These are phyloP conservation scores for Sturnus vulgaris DNA, from an alignment of 2,113 vertebrate species.

Conservation along the genomic window DNA sequence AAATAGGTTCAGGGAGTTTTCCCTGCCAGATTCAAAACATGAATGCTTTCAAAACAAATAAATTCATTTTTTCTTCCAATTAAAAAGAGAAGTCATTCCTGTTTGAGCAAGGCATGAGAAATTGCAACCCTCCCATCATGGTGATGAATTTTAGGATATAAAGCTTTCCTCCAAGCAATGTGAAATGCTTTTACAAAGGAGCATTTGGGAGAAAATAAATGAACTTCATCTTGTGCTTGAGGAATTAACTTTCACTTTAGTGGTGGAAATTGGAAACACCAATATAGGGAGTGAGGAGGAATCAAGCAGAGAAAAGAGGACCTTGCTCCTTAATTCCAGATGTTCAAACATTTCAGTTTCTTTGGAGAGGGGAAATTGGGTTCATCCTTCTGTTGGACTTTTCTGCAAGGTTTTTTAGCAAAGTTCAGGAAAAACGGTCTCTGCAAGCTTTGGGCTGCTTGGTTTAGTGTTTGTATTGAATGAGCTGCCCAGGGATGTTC, in stretches of 20 bases:
- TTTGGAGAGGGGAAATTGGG: neutral
- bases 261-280: neutral
- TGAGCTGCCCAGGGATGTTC: neutral
- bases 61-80: slow-evolving; percentile 21
- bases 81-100: neutral
- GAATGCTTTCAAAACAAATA: slow-evolving; percentile 16
- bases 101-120: neutral
- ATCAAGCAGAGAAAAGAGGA: neutral
- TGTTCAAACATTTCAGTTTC: neutral
- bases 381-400: neutral
- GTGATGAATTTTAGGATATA: neutral
- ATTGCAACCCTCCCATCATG: neutral
- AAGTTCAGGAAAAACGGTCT: neutral
- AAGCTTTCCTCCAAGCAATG: neutral
- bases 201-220: slow-evolving; percentile 21
- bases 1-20: neutral
- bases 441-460: neutral
- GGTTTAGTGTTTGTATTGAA: neutral
- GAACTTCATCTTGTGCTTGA: neutral
- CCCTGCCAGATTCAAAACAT: neutral
- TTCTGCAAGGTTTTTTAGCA: neutral
- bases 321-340: neutral
- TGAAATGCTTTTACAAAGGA: neutral
- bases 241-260: slow-evolving; percentile 6
- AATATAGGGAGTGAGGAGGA: neutral